phyloP scores from a whole-genome alignment of 2,888 invertebrate genomes.

The Embidobia sp. region DNA sequence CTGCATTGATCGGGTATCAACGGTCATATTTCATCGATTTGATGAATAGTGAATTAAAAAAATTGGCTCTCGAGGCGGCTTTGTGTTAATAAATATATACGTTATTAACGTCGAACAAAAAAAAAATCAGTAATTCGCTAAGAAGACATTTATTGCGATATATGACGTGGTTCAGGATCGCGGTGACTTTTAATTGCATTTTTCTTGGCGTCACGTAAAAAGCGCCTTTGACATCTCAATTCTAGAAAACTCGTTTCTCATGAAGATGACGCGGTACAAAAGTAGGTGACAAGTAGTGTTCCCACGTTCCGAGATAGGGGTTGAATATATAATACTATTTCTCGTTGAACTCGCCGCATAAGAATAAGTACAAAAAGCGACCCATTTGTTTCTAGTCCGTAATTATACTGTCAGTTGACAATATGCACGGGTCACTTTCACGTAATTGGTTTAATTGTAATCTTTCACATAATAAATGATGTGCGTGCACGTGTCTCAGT shows the following conservation, averaged over 20 bases:
- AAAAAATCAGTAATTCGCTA: too few relatives aligned
- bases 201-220: slow-evolving; percentile 26
- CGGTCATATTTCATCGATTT: too few relatives aligned
- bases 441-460: slow-evolving; percentile 54
- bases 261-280: slow-evolving; percentile 36
- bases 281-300: slow-evolving; percentile 59
- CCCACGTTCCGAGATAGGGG: slow-evolving; percentile 48
- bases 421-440: slow-evolving; percentile 49
- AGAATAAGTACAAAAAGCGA: slow-evolving; percentile 42
- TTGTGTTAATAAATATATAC: too few relatives aligned
- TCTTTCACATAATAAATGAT: slow-evolving; percentile 43
- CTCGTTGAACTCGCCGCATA: slow-evolving; percentile 11
- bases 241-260: slow-evolving; percentile 50
- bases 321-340: slow-evolving; percentile 41
- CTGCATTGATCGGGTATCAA: too few relatives aligned
- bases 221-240: slow-evolving; percentile 38
- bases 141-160: slow-evolving; percentile 20
- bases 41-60: too few relatives aligned
- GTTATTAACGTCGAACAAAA: too few relatives aligned
- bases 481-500: slow-evolving; percentile 1
- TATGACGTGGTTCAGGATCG: not conserved
- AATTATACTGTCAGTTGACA: slow-evolving; percentile 48
- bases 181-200: slow-evolving; percentile 32
- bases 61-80: too few relatives aligned
- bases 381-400: slow-evolving; percentile 18